Percentiles rank a stretch among this genome's conserved stretches.
Evolutionary conservation across 1,140 invertebrate genomes (phyloP).

Genomic region (Bombus terrestris): DNA sequence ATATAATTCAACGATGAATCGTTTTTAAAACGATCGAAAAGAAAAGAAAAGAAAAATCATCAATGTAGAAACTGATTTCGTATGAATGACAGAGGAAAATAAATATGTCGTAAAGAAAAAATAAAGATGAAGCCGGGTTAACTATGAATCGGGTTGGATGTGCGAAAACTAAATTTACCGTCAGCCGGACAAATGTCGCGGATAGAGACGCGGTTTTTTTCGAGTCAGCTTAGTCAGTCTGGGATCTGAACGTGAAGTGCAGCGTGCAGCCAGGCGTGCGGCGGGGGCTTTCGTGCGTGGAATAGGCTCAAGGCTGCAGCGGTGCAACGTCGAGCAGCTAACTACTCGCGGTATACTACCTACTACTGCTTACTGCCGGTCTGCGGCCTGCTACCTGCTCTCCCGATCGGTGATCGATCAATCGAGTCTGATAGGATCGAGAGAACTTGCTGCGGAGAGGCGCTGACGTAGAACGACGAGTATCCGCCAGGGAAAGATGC

Average conservation of each 20-base stretch:
- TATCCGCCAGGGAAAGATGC: slow-evolving; percentile 14
- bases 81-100: too few species aligned
- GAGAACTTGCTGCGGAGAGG: slow-evolving; percentile 47
- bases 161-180: slow-evolving; percentile 51
- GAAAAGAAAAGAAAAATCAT: too few species aligned
- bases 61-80: too few species aligned
- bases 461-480: slow-evolving; percentile 49
- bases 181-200: slow-evolving; percentile 30
- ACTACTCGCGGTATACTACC: slow-evolving; percentile 60
- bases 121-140: too few species aligned
- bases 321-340: slow-evolving; percentile 74
- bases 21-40: too few species aligned
- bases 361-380: slow-evolving; percentile 62
- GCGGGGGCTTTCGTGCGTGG: slow-evolving; percentile 82
- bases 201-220: slow-evolving; percentile 48
- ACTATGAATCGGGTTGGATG: background rate
- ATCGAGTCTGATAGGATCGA: slow-evolving; percentile 58
- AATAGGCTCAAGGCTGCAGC: slow-evolving; percentile 83
- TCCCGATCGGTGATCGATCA: slow-evolving; percentile 64
- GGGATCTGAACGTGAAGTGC: slow-evolving; percentile 69
- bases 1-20: too few species aligned
- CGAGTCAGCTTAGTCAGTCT: slow-evolving; percentile 55
- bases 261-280: slow-evolving; percentile 80
- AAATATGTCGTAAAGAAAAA: too few species aligned
- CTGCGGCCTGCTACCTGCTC: slow-evolving; percentile 52